Evolutionary conservation across 2,113 vertebrate species (phyloP).

Genomic region (Fulica atra): DNA sequence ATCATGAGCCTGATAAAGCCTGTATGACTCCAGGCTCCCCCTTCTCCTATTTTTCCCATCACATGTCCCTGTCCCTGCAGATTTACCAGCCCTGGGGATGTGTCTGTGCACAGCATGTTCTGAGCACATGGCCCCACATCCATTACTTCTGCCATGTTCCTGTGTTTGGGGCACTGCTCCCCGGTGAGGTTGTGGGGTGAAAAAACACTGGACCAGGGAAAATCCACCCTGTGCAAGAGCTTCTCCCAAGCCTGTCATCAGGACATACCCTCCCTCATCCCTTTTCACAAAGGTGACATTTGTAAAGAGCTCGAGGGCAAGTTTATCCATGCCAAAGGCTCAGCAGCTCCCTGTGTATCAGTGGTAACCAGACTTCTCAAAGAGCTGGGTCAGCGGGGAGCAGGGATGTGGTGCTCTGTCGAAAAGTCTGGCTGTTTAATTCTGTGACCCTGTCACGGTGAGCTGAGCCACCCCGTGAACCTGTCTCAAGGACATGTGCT

Average conservation of each 20-base stretch:
- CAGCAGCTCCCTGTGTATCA: not conserved
- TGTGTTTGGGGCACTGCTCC: fast-evolving
- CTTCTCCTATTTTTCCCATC: not conserved
- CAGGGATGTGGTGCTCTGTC: not conserved
- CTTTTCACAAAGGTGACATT: not conserved
- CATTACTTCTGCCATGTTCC: not conserved
- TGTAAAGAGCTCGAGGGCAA: not conserved
- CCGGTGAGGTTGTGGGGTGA: not conserved
- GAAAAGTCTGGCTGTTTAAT: not conserved
- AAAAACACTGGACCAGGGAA: not conserved
- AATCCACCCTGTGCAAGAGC: not conserved
- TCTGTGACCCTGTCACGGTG: not conserved
- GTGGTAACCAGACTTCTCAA: not conserved
- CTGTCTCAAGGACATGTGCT: not conserved
- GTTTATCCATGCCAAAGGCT: not conserved
- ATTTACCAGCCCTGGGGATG: not conserved
- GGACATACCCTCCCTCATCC: not conserved
- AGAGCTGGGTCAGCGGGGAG: not conserved
- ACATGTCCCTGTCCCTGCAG: not conserved
- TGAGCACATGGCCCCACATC: not conserved
- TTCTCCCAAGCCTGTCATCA: not conserved
- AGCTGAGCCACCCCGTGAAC: not conserved
- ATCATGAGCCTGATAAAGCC: not conserved
- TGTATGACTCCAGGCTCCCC: not conserved
- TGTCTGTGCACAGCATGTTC: not conserved